Evolutionary conservation across 2,797 vertebrate genomes (phyloP).

Genomic region (Oryzias sinensis): DNA sequence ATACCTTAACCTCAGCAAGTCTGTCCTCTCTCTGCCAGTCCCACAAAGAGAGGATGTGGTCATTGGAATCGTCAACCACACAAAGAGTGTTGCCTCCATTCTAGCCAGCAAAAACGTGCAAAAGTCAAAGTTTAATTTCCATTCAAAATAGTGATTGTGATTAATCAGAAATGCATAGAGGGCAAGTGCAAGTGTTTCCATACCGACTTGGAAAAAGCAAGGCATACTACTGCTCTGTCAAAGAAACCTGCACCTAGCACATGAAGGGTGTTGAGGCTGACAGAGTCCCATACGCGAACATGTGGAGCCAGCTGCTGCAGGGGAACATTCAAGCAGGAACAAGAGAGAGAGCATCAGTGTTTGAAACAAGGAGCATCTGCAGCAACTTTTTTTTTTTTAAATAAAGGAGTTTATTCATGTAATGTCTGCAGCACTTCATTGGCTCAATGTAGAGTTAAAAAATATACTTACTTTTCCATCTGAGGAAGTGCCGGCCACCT

Average conservation of each 20-base stretch:
- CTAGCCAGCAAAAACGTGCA: conserved; percentile 60
- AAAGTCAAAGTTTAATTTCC: neutral
- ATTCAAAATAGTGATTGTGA: too few relatives aligned
- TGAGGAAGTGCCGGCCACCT: conserved; percentile 94
- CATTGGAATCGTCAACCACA: conserved; percentile 94
- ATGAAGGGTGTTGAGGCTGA: conserved; percentile 94
- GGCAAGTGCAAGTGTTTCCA: conserved; percentile 48
- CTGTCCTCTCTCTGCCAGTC: conserved; percentile 97
- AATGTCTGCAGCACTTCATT: too few relatives aligned
- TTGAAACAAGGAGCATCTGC: neutral
- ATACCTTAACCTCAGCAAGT: conserved; percentile 92
- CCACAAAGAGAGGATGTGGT: conserved; percentile 96
- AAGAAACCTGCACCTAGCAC: conserved; percentile 92
- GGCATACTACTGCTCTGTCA: conserved; percentile 91
- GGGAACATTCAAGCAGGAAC: conserved; percentile 12
- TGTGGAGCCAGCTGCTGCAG: conserved; percentile 90
- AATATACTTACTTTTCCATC: conserved; percentile 91
- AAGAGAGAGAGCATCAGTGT: neutral
- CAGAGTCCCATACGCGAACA: conserved; percentile 96
- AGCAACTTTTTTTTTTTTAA: neutral
- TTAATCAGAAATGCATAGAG: too few relatives aligned
- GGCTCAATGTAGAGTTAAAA: conserved; percentile 3
- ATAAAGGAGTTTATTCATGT: neutral
- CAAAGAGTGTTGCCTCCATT: conserved; percentile 94
- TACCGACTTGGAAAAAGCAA: conserved; percentile 98